These are phyloP conservation scores for Madoqua kirkii DNA, from an alignment of 2,113 vertebrate genomes.

Conservation along the genomic window DNA sequence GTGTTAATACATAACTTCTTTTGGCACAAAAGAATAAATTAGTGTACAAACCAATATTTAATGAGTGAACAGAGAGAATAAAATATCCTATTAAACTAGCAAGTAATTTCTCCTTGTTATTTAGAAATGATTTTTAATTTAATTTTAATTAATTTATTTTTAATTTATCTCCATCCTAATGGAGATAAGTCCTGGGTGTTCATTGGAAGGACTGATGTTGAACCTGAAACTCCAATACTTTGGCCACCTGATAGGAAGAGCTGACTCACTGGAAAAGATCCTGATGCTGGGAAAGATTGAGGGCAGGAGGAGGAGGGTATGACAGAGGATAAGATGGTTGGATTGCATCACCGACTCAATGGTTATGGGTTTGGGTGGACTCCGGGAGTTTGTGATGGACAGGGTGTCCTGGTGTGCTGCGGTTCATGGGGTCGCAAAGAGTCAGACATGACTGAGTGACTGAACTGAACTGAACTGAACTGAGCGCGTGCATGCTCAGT, in stretches of 20 bases:
- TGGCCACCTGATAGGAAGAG: not conserved
- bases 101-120: not conserved
- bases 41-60: not conserved
- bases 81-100: slow-evolving; percentile 3
- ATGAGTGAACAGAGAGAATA: not conserved
- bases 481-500: not conserved
- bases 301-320: not conserved
- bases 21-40: not conserved
- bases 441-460: fast-evolving
- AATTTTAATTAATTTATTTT: not conserved
- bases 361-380: not conserved
- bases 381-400: not conserved
- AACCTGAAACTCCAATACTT: not conserved
- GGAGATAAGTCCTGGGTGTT: not conserved
- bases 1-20: not conserved
- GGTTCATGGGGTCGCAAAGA: fast-evolving
- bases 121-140: slow-evolving; percentile 1
- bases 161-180: not conserved
- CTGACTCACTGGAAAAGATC: not conserved
- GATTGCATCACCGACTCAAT: not conserved
- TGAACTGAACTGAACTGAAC: not conserved
- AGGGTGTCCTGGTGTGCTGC: not conserved
- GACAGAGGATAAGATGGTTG: not conserved
- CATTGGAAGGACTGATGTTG: not conserved
- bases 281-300: not conserved